These are phyloP conservation scores for Myiotriccus ornatus DNA, from an alignment of 2,797 vertebrate genomes.

Conservation along the genomic window DNA sequence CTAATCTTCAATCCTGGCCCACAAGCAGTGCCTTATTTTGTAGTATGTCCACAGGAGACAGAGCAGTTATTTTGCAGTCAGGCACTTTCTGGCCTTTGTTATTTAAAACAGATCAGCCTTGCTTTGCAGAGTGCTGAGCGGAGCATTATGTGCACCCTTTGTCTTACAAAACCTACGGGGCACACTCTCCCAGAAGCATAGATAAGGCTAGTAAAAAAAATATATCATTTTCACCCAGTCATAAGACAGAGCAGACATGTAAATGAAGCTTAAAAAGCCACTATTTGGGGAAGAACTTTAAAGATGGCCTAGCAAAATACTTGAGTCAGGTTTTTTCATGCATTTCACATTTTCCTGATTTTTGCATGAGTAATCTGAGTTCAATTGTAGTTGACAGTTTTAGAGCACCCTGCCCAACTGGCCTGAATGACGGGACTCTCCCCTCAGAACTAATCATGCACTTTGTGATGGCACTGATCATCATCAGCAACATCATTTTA, in stretches of 20 bases:
- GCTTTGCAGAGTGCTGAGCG: background rate
- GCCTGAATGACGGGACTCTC: background rate
- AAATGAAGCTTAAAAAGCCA: background rate
- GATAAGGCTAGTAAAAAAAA: background rate
- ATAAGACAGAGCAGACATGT: background rate
- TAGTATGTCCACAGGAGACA: background rate
- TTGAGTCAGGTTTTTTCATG: background rate
- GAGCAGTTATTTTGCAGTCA: background rate
- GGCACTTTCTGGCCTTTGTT: background rate
- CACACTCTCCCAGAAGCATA: background rate
- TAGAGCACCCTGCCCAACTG: background rate
- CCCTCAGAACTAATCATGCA: background rate
- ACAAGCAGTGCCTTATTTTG: background rate
- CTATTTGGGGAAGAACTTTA: background rate
- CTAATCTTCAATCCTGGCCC: background rate
- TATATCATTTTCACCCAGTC: background rate
- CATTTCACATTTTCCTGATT: background rate
- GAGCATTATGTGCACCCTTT: background rate
- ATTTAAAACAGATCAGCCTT: background rate
- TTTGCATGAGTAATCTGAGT: background rate
- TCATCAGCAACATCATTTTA: conserved; percentile 11
- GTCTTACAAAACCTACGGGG: background rate
- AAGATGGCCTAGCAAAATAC: background rate
- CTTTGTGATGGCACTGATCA: background rate
- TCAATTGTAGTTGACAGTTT: conserved; percentile 18